Evolutionary conservation across 2,797 vertebrate genomes (phyloP).

Genomic region (Anguilla marmorata): DNA sequence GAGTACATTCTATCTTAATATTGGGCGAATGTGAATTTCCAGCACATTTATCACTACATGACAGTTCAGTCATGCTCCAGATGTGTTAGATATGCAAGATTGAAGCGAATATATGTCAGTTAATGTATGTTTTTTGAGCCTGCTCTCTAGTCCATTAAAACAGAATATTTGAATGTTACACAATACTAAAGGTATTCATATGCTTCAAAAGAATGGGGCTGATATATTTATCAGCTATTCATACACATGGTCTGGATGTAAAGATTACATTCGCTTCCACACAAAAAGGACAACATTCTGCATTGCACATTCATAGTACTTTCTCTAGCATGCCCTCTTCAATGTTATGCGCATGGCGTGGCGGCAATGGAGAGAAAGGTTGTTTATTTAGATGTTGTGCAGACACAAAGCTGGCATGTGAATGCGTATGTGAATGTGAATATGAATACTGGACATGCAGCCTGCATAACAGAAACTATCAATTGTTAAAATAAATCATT

Average conservation of each 20-base stretch:
- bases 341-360: not conserved
- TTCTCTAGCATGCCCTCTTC: not conserved
- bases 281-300: not conserved
- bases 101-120: not conserved
- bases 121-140: not conserved
- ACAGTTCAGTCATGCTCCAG: not conserved
- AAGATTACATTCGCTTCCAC: slow-evolving; percentile 7
- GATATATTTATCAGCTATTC: not conserved
- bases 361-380: slow-evolving; percentile 10
- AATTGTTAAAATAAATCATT: not conserved
- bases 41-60: not conserved
- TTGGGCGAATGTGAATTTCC: not conserved
- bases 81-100: not conserved
- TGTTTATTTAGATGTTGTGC: not conserved
- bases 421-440: not conserved
- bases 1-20: not conserved
- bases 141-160: not conserved
- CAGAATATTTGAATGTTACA: not conserved
- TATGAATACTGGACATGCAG: not conserved
- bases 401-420: not conserved
- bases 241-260: not conserved
- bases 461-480: not conserved
- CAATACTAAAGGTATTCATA: not conserved
- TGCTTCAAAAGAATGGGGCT: not conserved
- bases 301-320: slow-evolving; percentile 10